Evolutionary conservation across 1,140 invertebrate species (phyloP).

Genomic region (Coptotermes formosanus): DNA sequence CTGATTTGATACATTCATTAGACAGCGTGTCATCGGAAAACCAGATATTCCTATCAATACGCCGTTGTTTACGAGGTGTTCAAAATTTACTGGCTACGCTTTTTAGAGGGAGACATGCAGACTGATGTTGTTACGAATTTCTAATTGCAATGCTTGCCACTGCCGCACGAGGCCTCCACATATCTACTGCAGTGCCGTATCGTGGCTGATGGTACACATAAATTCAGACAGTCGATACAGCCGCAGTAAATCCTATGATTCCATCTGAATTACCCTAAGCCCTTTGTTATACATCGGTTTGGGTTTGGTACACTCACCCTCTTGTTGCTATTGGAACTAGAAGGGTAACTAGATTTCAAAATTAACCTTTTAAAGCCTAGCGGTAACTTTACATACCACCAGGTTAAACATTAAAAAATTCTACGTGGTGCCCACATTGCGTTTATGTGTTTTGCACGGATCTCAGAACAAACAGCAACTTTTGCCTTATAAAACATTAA

Average conservation of each 20-base stretch:
- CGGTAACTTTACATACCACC: no score
- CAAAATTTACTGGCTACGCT: neutral
- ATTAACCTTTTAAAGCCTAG: no score
- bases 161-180: neutral
- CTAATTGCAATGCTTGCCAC: neutral
- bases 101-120: neutral
- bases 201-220: constrained; percentile 1
- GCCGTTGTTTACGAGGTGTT: neutral
- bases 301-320: neutral
- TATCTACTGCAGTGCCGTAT: neutral
- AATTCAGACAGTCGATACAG: neutral
- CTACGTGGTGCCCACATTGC: no score
- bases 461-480: no score
- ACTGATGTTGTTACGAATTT: neutral
- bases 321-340: neutral
- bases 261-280: constrained; percentile 25
- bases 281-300: constrained; percentile 20
- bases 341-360: neutral
- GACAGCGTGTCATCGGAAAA: neutral
- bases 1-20: neutral
- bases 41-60: neutral
- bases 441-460: no score
- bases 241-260: constrained; percentile 27
- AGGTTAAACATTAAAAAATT: no score
- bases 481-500: no score